Conservation (phyloP, 2,888 invertebrate species). For the Scaptomyza cyrtandrae region DNA sequence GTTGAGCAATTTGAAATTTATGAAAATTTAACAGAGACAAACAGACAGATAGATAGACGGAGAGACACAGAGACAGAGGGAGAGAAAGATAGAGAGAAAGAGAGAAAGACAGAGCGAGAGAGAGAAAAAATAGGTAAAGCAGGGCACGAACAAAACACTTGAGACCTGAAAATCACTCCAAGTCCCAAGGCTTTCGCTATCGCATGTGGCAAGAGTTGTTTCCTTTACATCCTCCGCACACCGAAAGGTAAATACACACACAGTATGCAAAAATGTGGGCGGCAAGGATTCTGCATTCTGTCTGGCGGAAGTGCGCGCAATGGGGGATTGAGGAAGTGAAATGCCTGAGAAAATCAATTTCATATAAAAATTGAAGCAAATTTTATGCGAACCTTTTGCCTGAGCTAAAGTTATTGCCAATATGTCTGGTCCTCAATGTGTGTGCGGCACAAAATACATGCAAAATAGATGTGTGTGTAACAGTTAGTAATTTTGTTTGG, state of each 20-base stretch:
- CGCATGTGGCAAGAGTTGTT: slow-evolving; percentile 37
- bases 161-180: slow-evolving; percentile 45
- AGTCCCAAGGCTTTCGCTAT: slow-evolving; percentile 34
- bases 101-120: not conserved
- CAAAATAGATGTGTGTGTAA: slow-evolving; percentile 51
- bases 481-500: slow-evolving; percentile 25
- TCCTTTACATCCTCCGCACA: slow-evolving; percentile 13
- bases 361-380: slow-evolving; percentile 73
- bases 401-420: slow-evolving; percentile 67
- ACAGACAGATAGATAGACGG: not conserved
- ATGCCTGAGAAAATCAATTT: slow-evolving; percentile 71
- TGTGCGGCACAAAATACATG: slow-evolving; percentile 45
- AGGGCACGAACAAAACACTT: slow-evolving; percentile 9
- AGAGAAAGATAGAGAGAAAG: not conserved
- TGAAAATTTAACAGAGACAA: slow-evolving; percentile 63
- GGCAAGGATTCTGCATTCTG: not conserved
- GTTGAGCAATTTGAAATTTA: slow-evolving; percentile 65
- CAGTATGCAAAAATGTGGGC: slow-evolving; percentile 25
- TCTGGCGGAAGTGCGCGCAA: slow-evolving; percentile 28
- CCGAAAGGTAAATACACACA: slow-evolving; percentile 61
- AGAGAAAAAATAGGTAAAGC: not conserved
- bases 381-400: slow-evolving; percentile 73
- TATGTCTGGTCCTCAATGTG: slow-evolving; percentile 32
- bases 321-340: slow-evolving; percentile 7
- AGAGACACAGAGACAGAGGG: not conserved